phyloP scores from a whole-genome alignment of 35 echinoderm and acorn worm species.

The Heliocidaris tuberculata region DNA sequence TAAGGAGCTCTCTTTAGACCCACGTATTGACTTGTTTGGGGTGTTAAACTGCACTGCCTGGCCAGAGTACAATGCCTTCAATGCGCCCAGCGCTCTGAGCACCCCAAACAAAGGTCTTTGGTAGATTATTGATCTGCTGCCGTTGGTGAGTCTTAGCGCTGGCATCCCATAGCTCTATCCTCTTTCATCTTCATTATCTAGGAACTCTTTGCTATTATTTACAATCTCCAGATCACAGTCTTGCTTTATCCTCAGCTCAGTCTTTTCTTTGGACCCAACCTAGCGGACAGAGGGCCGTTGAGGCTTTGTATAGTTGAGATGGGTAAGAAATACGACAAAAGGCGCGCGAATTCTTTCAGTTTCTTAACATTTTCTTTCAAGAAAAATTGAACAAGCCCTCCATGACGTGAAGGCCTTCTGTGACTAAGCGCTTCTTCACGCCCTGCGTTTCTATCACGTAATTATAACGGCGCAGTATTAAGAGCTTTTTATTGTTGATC shows the following conservation, averaged over 20 bases:
- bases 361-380: slow-evolving; percentile 13
- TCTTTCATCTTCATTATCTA: background rate
- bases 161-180: background rate
- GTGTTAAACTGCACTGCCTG: background rate
- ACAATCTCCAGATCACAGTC: background rate
- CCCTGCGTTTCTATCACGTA: background rate
- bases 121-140: background rate
- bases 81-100: background rate
- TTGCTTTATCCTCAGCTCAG: background rate
- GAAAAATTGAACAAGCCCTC: background rate
- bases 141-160: background rate
- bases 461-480: background rate
- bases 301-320: background rate
- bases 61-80: background rate
- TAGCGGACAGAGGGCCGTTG: background rate
- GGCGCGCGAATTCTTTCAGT: background rate
- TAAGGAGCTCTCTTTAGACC: background rate
- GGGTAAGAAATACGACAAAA: slow-evolving; percentile 2
- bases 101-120: slow-evolving; percentile 15
- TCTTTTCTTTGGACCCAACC: background rate
- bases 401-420: background rate
- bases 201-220: background rate
- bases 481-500: background rate
- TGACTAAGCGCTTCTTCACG: background rate
- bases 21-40: slow-evolving; percentile 26